Base-by-base conservation (phyloP, 64 coral and sea anemone species). In the Stichodactyla helianthus region DNA sequence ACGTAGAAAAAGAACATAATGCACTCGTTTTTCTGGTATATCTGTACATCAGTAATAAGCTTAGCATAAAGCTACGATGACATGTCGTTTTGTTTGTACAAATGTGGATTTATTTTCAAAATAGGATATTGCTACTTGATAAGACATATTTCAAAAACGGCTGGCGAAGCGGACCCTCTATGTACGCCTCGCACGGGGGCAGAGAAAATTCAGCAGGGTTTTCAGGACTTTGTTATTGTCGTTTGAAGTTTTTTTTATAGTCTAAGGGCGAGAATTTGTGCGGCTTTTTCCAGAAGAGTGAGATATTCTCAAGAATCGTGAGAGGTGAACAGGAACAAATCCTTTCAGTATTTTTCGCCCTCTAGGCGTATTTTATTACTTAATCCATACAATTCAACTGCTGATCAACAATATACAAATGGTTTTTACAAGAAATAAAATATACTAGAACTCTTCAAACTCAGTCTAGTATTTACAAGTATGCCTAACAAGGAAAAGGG, bases 71-170 rank as follows among this genome's bases (percentile, higher is more conserved):
- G 68, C 25, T 26, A 74, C 22, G 25, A 31, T 74, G 68, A 74
- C 68, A 74, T 74, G 68, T 28, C 8, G 27, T 74, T 74, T 23
- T 74, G 68, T 74, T 74, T 28, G 10, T 10, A 31, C 27, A 74
- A 23, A 74, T 74, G 31, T 70, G 19, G 10, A 74, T 74, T 74
- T 31, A 23, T 74, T 74, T 28, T 74, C 1, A 74, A 13, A 74
- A 74, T 74, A 74, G 68, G 68, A 74, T 74, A 74, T 74, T 74
- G 68, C 68, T 11, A 74, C 25, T 31, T 23, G 68, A 74, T 74
- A 74, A 74, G 68, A 14, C 19, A 68, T 68, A 68, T 68, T 23
- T 68, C 4, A 20, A 68, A 74, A 74, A 74, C 26, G 68, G 25
- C 68, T 27, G 25, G 25, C 68, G 22, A 74, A 74, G 22, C 27